Base-by-base conservation (phyloP, 2,113 vertebrate species). In the Odontesthes bonariensis region DNA sequence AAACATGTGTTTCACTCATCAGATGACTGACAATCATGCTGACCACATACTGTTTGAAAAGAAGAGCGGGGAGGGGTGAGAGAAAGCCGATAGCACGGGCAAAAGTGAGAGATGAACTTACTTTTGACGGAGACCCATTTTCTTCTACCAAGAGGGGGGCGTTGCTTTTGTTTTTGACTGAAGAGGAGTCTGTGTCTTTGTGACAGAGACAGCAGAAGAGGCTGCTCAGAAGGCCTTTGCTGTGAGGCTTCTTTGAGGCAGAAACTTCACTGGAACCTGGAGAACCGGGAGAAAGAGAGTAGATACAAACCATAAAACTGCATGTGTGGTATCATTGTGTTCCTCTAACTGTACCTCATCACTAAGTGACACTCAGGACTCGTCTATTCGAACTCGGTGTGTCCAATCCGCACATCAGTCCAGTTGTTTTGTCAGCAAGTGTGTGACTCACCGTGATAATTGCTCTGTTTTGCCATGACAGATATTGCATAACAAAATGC, bases 131-230 rank as follows among this genome's bases (percentile, higher is more conserved):
- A 3, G 90, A 92, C 52, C 94, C 94, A 10, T 96, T 96, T 84
- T 96, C 94, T 67, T 96, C 95, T 52, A 94, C 93, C 4, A 94
- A 77, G 46, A 96, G 86, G 3, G 94, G 94, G 1, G 91, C 84
- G n/a, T 95, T 95, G 52, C 93, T 94, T 74, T 96, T 96, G 31
- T 94, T 94, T 74, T 96, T 96, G 27, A 92, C 86, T 0, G 93
- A 91, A 31, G 93, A 79, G 5, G 94, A 81, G 53, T 96, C 95
- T 0, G 92, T 62, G 46, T 95, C 94, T 0, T 94, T 93, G 44
- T 92, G 92, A 65, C 95, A 95, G 38, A 96, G 83, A 38, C 95
- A 96, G 92, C 95, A 96, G 89, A 95, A 95, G 23, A 96, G 91
- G 0, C 94, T 94, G 53, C 90, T 92, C 81, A 96, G 84, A 66